Evolutionary conservation across 1,140 invertebrate species (phyloP).

Genomic region (Drosophila bocki): DNA sequence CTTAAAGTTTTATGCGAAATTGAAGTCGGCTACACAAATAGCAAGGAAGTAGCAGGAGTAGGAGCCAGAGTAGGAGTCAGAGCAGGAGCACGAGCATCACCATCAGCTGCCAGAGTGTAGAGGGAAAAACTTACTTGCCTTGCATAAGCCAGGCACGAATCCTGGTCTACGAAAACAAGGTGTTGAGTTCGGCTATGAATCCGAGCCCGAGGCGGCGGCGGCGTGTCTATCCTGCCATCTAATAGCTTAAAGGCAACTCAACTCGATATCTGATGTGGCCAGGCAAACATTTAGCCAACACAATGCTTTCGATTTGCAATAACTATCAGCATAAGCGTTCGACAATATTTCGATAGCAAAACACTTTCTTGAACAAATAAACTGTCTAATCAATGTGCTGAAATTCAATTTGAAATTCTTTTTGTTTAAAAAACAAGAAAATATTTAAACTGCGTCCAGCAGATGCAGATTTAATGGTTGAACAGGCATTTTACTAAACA

Average conservation of each 20-base stretch:
- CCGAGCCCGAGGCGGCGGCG: conserved; percentile 1
- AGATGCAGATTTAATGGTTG: conserved; percentile 10
- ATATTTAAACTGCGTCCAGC: conserved; percentile 3
- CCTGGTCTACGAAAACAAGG: conserved; percentile 19
- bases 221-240: conserved; percentile 25
- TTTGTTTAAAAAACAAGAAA: background rate
- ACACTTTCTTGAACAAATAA: conserved; percentile 38
- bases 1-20: conserved; percentile 80
- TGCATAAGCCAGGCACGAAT: conserved; percentile 35
- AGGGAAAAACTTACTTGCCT: conserved; percentile 12
- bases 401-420: conserved; percentile 16
- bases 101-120: background rate
- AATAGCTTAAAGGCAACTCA: conserved; percentile 37
- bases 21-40: conserved; percentile 69
- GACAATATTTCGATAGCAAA: conserved; percentile 27
- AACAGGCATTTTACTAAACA: background rate
- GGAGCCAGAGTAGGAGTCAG: background rate
- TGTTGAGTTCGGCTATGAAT: conserved; percentile 32
- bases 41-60: conserved; percentile 2
- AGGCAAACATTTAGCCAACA: conserved; percentile 33
- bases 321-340: conserved; percentile 36
- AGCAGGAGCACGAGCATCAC: background rate
- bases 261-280: conserved; percentile 31
- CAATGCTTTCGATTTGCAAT: conserved; percentile 37
- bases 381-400: conserved; percentile 13